Evolutionary conservation across 2,797 vertebrate genomes (phyloP).

Genomic region (Galaxias olidus): DNA sequence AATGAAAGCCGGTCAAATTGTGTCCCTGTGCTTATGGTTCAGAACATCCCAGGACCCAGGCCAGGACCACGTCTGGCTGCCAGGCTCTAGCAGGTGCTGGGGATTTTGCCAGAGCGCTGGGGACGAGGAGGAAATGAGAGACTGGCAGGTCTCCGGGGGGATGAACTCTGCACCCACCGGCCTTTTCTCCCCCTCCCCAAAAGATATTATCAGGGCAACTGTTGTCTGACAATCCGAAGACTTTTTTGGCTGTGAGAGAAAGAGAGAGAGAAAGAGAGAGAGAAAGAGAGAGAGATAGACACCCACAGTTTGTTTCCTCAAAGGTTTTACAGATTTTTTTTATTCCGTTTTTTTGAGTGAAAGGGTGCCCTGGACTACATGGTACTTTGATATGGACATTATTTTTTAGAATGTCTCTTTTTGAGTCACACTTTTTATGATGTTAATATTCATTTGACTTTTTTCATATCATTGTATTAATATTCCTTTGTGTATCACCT

Average conservation of each 20-base stretch:
- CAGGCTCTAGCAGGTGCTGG: slow-evolving; percentile 57
- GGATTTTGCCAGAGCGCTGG: slow-evolving; percentile 29
- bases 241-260: slow-evolving; percentile 34
- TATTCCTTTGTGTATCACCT: no score
- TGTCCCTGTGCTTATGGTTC: no score
- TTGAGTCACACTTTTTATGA: background rate
- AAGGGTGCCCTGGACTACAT: slow-evolving; percentile 32
- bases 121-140: slow-evolving; percentile 30
- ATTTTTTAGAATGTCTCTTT: slow-evolving; percentile 52
- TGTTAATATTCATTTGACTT: background rate
- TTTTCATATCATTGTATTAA: background rate
- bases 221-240: slow-evolving; percentile 67
- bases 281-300: background rate
- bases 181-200: slow-evolving; percentile 9
- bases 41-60: no score
- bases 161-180: slow-evolving; percentile 33
- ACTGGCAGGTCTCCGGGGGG: slow-evolving; percentile 13
- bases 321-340: slow-evolving; percentile 15
- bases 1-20: no score
- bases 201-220: slow-evolving; percentile 53
- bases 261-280: slow-evolving; percentile 23
- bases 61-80: slow-evolving; percentile 14
- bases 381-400: slow-evolving; percentile 49
- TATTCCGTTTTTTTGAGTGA: slow-evolving; percentile 19
- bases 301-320: no score